Evolutionary conservation across 2,797 vertebrate species (phyloP).

Genomic region (Phataginus tetradactyla): DNA sequence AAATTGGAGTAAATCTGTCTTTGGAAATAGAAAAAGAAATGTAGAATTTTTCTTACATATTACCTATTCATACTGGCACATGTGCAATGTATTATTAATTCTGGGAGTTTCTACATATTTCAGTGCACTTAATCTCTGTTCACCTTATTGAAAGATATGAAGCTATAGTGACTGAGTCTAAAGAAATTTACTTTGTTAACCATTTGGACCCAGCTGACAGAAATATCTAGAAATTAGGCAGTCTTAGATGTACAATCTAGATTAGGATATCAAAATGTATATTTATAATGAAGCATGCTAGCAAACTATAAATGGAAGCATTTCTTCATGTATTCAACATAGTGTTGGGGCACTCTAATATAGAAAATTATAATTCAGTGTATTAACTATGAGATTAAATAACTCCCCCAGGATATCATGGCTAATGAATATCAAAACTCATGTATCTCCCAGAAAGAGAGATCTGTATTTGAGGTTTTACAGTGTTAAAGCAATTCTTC

Average conservation of each 20-base stretch:
- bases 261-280: not conserved
- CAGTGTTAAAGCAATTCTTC: not conserved
- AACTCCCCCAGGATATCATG: not conserved
- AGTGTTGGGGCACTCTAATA: not conserved
- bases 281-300: not conserved
- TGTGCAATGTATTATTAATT: not conserved
- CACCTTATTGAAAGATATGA: not conserved
- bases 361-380: not conserved
- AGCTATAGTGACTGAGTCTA: not conserved
- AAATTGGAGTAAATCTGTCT: constrained; percentile 60
- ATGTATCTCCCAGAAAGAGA: not conserved
- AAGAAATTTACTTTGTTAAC: not conserved
- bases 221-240: not conserved
- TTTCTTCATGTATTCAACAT: not conserved
- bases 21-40: constrained; percentile 56
- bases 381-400: not conserved
- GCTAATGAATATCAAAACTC: not conserved
- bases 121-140: not conserved
- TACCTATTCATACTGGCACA: not conserved
- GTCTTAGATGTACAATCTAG: not conserved
- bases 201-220: not conserved
- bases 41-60: not conserved
- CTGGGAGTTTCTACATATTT: not conserved
- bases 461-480: not conserved
- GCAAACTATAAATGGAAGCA: not conserved